phyloP scores from a whole-genome alignment of 2,113 vertebrate genomes.

The Peucedramus taeniatus region DNA sequence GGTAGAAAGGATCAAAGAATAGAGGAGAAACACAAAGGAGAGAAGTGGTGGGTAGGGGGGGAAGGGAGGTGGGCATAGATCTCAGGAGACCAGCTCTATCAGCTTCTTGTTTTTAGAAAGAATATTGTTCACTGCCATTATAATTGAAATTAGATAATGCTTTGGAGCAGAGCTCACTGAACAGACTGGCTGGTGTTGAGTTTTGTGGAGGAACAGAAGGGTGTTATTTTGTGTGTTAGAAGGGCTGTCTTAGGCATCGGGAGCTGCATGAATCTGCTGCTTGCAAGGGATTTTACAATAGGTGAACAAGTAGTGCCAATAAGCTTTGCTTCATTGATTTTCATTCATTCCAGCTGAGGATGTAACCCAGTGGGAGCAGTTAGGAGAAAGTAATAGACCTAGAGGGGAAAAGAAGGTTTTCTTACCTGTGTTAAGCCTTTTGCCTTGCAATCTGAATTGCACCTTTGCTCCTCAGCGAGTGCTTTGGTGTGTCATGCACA shows the following conservation, averaged over 20 bases:
- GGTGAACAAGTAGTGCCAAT: background rate
- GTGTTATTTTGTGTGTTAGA: background rate
- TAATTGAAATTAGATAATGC: background rate
- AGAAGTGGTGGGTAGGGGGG: background rate
- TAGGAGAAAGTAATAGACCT: slow-evolving; percentile 1
- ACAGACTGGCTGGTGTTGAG: background rate
- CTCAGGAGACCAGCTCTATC: background rate
- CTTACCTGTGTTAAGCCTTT: background rate
- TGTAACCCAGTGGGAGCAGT: slow-evolving; percentile 28
- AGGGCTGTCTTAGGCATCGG: background rate
- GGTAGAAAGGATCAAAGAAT: slow-evolving; percentile 28
- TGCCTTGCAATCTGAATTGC: background rate
- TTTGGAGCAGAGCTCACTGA: background rate
- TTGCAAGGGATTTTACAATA: background rate
- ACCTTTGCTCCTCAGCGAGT: background rate
- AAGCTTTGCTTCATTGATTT: slow-evolving; percentile 36
- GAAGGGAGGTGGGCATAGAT: background rate
- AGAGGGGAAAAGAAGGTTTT: background rate
- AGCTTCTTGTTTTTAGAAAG: background rate
- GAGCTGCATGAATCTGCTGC: background rate
- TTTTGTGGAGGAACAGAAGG: background rate
- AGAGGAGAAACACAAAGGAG: background rate
- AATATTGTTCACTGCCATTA: background rate
- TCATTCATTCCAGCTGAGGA: slow-evolving; percentile 23
- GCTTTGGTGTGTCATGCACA: background rate